Conservation (phyloP, 2,888 invertebrate species). For the Stegophylla sp. region DNA sequence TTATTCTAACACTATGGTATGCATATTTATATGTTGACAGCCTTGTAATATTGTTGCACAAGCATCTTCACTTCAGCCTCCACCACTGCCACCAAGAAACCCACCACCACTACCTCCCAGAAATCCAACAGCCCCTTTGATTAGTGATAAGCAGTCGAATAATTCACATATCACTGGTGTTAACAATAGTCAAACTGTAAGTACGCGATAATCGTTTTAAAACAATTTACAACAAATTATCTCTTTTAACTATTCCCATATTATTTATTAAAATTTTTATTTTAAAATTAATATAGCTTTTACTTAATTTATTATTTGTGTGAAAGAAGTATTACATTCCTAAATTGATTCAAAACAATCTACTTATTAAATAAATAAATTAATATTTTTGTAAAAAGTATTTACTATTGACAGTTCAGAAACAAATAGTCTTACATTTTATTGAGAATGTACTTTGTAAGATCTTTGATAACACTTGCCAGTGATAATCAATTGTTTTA, state of each 20-base stretch:
- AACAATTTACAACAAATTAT: conserved; percentile 9
- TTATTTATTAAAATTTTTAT: no score
- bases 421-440: no score
- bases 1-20: conserved; percentile 42
- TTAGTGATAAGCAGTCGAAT: conserved; percentile 54
- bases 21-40: conserved; percentile 57
- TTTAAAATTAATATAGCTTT: no score
- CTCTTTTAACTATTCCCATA: background rate
- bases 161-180: conserved; percentile 53
- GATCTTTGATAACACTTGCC: no score
- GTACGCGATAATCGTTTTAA: conserved; percentile 27
- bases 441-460: no score
- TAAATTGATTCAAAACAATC: no score
- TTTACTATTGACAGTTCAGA: no score
- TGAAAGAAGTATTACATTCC: no score
- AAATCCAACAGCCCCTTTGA: conserved; percentile 48
- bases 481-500: no score
- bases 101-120: conserved; percentile 50
- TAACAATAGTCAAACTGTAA: conserved; percentile 55
- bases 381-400: no score
- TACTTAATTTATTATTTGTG: no score
- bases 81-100: conserved; percentile 53
- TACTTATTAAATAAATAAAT: no score
- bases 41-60: conserved; percentile 57
- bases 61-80: conserved; percentile 28